Conservation (phyloP, 1,140 invertebrate species). For the Bombus waltoni region DNA sequence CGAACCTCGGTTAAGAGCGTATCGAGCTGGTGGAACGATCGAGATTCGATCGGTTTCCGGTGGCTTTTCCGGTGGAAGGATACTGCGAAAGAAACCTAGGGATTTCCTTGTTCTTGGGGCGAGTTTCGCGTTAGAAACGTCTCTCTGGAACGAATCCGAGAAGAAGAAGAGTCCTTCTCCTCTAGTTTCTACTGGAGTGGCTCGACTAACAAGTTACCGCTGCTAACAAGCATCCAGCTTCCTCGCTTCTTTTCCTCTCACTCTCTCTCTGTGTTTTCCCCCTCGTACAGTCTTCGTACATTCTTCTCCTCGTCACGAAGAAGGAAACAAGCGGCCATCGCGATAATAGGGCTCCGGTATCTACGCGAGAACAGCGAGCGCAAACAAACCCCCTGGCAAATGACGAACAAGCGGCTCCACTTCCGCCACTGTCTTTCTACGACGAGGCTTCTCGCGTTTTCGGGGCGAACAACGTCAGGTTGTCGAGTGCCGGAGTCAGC, state of each 20-base stretch:
- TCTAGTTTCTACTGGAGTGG: conserved; percentile 58
- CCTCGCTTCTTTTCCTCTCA: conserved; percentile 13
- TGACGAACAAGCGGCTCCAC: conserved; percentile 14
- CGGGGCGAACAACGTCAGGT: neutral
- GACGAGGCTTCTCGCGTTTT: neutral
- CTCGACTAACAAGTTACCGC: conserved; percentile 61
- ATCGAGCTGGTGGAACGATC: neutral
- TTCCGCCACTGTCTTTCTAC: neutral
- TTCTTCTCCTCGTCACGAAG: neutral
- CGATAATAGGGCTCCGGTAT: conserved; percentile 60
- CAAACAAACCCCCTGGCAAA: conserved; percentile 58
- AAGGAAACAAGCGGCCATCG: conserved; percentile 60
- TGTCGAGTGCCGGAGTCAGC: neutral
- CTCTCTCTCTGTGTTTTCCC: neutral
- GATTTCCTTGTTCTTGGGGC: conserved; percentile 31
- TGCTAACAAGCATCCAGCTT: conserved; percentile 61
- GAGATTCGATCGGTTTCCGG: neutral
- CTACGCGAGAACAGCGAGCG: conserved; percentile 25
- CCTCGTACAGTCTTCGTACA: neutral
- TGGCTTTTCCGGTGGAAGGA: no score
- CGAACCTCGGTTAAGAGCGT: neutral
- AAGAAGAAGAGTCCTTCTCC: conserved; percentile 47
- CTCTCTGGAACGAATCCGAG: conserved; percentile 4
- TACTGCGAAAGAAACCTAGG: neutral
- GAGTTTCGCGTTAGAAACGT: conserved; percentile 18